phyloP scores from a whole-genome alignment of 2,113 vertebrate genomes.

The Lepisosteus osseus region DNA sequence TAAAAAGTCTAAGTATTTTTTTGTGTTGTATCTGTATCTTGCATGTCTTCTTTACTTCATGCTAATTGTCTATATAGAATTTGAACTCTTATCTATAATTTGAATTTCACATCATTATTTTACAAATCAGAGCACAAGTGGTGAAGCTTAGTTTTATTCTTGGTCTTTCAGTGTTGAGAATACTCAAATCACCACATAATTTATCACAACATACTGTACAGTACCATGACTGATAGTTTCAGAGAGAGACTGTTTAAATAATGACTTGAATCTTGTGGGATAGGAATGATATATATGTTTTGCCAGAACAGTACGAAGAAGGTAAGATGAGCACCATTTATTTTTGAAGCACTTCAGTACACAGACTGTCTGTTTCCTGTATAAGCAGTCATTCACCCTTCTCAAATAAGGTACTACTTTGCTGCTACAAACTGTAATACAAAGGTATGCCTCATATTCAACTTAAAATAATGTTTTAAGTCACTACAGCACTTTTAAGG shows the following conservation, averaged over 20 bases:
- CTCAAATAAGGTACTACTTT: not conserved
- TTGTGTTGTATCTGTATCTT: too few relatives aligned
- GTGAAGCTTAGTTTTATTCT: not conserved
- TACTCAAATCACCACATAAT: not conserved
- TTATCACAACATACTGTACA: not conserved
- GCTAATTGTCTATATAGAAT: too few relatives aligned
- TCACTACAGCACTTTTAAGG: too few relatives aligned
- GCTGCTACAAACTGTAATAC: not conserved
- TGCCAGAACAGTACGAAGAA: not conserved
- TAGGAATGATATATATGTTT: not conserved
- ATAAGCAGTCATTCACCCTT: not conserved
- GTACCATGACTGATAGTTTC: not conserved
- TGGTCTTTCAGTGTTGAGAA: not conserved
- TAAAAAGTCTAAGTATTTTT: too few relatives aligned
- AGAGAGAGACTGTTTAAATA: conserved; percentile 1
- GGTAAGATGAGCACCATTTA: not conserved
- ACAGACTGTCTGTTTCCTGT: conserved; percentile 2
- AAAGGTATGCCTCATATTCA: not conserved
- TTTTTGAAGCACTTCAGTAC: not conserved
- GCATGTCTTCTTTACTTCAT: too few relatives aligned
- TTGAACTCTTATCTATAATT: too few relatives aligned
- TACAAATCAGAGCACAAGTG: not conserved
- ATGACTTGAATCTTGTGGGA: not conserved
- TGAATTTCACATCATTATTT: not conserved
- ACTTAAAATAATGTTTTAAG: not conserved